These are phyloP conservation scores for Noctua fimbriata DNA, from an alignment of 2,888 invertebrate genomes.

Conservation along the genomic window DNA sequence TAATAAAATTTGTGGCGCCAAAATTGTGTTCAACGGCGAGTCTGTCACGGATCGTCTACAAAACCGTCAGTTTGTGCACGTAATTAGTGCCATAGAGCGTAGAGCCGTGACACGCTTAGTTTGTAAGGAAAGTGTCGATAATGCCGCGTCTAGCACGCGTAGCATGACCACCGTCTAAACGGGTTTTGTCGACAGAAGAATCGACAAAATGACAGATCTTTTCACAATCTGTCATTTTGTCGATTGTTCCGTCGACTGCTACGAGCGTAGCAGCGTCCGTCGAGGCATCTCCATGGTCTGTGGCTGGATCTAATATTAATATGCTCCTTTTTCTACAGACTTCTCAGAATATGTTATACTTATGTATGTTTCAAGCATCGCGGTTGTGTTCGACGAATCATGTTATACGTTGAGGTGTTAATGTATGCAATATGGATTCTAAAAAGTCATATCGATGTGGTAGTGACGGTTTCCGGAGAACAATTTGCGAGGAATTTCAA, in stretches of 20 bases:
- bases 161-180: too few species aligned
- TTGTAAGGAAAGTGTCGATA: neutral
- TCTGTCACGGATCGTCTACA: neutral
- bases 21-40: neutral
- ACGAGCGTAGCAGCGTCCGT: neutral
- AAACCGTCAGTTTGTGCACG: neutral
- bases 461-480: slow-evolving; percentile 29
- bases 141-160: neutral
- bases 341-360: slow-evolving; percentile 58
- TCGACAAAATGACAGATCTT: too few species aligned
- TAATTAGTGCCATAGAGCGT: neutral
- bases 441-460: slow-evolving; percentile 12
- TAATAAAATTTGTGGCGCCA: neutral
- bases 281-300: neutral
- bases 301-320: slow-evolving; percentile 62
- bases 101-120: neutral
- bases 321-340: slow-evolving; percentile 52
- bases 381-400: slow-evolving; percentile 44
- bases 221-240: too few species aligned
- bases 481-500: slow-evolving; percentile 12
- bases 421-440: slow-evolving; percentile 27
- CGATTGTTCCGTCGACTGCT: too few species aligned
- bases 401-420: slow-evolving; percentile 22
- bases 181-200: too few species aligned
- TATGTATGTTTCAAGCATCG: slow-evolving; percentile 24